Base-by-base conservation (phyloP, 2,797 vertebrate species). In the Pempheris klunzingeri region DNA sequence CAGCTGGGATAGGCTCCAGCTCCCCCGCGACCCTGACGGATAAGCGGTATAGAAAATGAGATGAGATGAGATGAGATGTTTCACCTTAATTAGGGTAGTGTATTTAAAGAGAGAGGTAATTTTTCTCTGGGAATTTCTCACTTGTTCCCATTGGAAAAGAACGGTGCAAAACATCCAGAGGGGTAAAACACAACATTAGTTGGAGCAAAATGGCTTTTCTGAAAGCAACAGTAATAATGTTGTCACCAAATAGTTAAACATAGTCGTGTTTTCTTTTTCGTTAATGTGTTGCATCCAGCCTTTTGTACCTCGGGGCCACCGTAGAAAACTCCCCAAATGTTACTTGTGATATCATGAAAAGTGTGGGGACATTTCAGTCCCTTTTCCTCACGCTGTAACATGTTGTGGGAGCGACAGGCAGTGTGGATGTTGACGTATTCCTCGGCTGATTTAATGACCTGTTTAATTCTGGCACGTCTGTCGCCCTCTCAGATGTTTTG, bases 371-470 rank as follows among this genome's bases (percentile, higher is more conserved):
- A 7, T 82, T 50, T 70, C 30, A n/a, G 30, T 39, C 39, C 52
- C 36, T 64, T 38, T 60, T 81, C 34, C 49, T 73, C 58, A 68
- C 78, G 44, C 62, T 85, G 82, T 81, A 69, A 78, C 55, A 20
- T 20, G 20, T 20, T 64, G 62, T 38, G 54, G 62, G 83, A 87
- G 88, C 52, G 84, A 88, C 85, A 88, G 90, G 60, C 90, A 49
- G 81, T 17, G 77, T 70, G 84, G 84, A 90, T 93, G 92, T 90
- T 93, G 90, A 93, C 91, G 88, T 90, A 90, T 92, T 92, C 82
- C 81, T 78, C 13, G 58, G 78, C 87, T 92, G 91, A 92, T 95
- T 95, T 95, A 95, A 93, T 89, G 92, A 91, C 92, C 92, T 92
- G 92, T 87, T 94, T 93, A 93, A 92, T 94, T 93, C 90, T 81